Base-by-base conservation (phyloP, 2,888 invertebrate genomes). In the Lepidocyrtinus sp. region DNA sequence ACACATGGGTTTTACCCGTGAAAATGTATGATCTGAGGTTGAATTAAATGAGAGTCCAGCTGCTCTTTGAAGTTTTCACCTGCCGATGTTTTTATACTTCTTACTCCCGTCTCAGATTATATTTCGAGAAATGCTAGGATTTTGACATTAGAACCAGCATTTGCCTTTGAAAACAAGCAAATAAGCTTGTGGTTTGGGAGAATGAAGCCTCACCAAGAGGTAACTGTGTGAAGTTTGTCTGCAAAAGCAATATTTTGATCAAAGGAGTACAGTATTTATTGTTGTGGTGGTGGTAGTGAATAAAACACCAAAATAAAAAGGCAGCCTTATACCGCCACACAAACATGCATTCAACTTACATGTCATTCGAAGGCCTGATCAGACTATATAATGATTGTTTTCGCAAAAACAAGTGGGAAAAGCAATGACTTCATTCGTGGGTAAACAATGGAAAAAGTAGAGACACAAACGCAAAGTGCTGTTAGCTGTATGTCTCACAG, bases 371-470 rank as follows among this genome's bases (percentile, higher is more conserved):
- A 50, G 17, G 50, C 15, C 12, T 12, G 17, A 36, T 5, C 36
- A 36, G 5, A 36, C 36, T 7, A 36, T 36, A 36, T 12, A 36
- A 7, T n/a, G 55, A 55, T 55, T 59, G 19, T 59, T 21, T 59
- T 59, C n/a, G 59, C 59, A 59, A 19, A 59, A 59, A 59, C 59
- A 59, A 59, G 59, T 59, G 21, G 59, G 59, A 59, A 59, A 59
- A 59, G 59, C 21, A 59, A 21, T 21, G 22, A 59, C 22, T 59
- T 59, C 21, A 59, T 22, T 59, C 59, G 19, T 21, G 59, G n/a
- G 59, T 59, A 59, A 59, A 59, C 59, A 59, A 59, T 59, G n/a
- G 59, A 59, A 12, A 21, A 50, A n/a, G 5, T 2, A 12, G 22
- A 59, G 22, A 59, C 59, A 59, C 19, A 59, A 59, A 21, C 59